phyloP scores from a whole-genome alignment of 2,113 vertebrate species.

The Athene noctua region DNA sequence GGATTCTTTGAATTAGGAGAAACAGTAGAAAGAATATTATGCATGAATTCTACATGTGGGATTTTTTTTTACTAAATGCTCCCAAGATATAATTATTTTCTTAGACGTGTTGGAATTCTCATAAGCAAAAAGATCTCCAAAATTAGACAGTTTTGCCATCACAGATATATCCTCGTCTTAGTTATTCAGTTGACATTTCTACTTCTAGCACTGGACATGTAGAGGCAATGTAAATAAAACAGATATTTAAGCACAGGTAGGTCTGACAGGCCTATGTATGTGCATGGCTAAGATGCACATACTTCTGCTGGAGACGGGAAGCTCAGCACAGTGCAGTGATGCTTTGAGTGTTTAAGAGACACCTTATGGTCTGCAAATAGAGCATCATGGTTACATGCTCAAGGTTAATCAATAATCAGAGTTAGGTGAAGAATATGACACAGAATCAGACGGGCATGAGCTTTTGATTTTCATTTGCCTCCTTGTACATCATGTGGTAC shows the following conservation, averaged over 20 bases:
- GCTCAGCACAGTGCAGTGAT: accelerated
- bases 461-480: not conserved
- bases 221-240: not conserved
- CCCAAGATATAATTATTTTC: not conserved
- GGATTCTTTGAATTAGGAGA: not conserved
- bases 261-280: not conserved
- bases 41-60: not conserved
- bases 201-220: not conserved
- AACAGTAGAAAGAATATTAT: not conserved
- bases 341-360: not conserved
- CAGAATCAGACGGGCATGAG: not conserved
- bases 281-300: not conserved
- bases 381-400: not conserved
- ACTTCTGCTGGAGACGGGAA: not conserved
- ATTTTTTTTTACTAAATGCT: not conserved
- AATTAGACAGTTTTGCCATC: not conserved
- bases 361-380: not conserved
- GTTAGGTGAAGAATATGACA: not conserved
- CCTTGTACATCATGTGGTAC: not conserved
- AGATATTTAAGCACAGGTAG: not conserved
- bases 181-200: not conserved
- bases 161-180: not conserved
- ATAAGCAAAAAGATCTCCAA: not conserved
- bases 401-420: not conserved
- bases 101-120: not conserved